phyloP scores from a whole-genome alignment of 1,140 invertebrate species.

The Drosophila repletoides region DNA sequence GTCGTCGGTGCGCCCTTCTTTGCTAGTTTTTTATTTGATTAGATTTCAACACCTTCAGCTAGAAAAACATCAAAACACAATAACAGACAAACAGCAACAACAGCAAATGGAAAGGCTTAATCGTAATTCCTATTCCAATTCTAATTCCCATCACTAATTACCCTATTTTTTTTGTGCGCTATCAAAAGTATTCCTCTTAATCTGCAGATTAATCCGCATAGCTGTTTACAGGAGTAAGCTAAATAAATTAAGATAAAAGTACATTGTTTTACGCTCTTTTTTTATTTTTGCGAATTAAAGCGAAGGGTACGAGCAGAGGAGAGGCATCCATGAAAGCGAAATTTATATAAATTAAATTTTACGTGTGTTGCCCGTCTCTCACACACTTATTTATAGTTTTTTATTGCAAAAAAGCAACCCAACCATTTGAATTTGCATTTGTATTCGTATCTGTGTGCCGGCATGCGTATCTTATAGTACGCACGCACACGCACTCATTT shows the following conservation, averaged over 20 bases:
- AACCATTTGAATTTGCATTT: neutral
- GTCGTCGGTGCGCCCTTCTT: too few species aligned
- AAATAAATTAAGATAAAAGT: too few species aligned
- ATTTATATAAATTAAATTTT: constrained; percentile 29
- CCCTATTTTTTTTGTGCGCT: neutral
- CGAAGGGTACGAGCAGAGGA: neutral
- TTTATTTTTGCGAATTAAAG: neutral
- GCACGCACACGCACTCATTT: constrained; percentile 14
- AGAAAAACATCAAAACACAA: constrained; percentile 4
- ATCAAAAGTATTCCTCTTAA: too few species aligned
- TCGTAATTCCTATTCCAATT: neutral
- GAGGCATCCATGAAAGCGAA: constrained; percentile 18
- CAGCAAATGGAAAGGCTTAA: neutral
- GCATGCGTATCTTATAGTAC: constrained; percentile 26
- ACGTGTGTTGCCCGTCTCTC: constrained; percentile 14
- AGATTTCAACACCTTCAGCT: constrained; percentile 35
- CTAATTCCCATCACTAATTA: neutral
- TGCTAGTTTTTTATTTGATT: constrained; percentile 44
- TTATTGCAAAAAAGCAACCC: constrained; percentile 11
- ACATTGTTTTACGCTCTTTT: neutral
- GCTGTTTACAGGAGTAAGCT: too few species aligned
- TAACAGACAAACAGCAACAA: constrained; percentile 15
- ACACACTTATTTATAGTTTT: constrained; percentile 30
- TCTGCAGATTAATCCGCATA: neutral
- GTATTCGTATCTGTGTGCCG: constrained; percentile 6